phyloP scores from a whole-genome alignment of 92 coral and sea anemone species.

The Bergia puertoricense region DNA sequence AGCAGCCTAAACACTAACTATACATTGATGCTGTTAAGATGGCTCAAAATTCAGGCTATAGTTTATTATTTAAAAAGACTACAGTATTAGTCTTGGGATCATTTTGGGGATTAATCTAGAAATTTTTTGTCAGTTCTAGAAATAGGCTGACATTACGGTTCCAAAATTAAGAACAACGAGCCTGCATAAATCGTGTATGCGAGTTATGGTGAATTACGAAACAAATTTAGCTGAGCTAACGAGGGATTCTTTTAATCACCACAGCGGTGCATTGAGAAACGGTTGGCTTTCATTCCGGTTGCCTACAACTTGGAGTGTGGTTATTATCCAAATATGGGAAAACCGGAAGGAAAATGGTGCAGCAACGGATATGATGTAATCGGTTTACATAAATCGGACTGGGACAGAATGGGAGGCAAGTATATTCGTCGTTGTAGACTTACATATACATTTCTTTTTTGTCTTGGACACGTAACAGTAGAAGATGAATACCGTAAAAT shows the following conservation, averaged over 20 bases:
- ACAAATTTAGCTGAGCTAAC: background rate
- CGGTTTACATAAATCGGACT: constrained; percentile 73
- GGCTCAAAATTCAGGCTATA: too few species aligned
- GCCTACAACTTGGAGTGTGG: constrained; percentile 64
- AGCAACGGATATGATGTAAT: constrained; percentile 72
- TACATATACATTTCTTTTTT: background rate
- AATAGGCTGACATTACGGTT: too few species aligned
- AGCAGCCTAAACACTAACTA: too few species aligned
- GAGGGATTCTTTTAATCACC: background rate
- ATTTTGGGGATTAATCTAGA: too few species aligned
- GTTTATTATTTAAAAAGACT: too few species aligned
- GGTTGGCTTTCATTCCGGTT: constrained; percentile 69
- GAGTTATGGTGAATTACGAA: too few species aligned
- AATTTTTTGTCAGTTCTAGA: too few species aligned
- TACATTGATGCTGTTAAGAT: too few species aligned
- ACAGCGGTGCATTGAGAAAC: constrained; percentile 67
- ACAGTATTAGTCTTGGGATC: too few species aligned
- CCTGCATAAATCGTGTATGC: too few species aligned
- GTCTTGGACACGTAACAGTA: background rate
- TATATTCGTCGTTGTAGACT: background rate
- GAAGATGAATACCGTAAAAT: background rate
- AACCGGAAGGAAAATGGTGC: constrained; percentile 64
- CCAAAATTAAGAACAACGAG: too few species aligned
- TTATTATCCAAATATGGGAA: constrained; percentile 50
- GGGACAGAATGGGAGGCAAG: constrained; percentile 74